Evolutionary conservation across 1,140 invertebrate species (phyloP).

Genomic region (Trichonephila clavipes): DNA sequence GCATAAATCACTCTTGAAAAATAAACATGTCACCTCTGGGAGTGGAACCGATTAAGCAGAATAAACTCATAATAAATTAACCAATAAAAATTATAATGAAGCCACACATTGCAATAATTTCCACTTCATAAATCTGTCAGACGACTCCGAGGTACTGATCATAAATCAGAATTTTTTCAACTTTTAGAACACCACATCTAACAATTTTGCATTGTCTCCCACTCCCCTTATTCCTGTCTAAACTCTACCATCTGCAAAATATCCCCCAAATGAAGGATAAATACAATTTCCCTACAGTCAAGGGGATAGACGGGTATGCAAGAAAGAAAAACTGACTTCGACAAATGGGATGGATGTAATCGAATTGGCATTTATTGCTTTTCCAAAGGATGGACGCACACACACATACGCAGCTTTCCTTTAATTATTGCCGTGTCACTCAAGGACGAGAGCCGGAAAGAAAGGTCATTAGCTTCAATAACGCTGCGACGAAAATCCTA

Average conservation of each 20-base stretch:
- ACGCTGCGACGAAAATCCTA: conserved; percentile 4
- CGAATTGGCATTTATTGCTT: conserved; percentile 66
- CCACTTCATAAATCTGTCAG: too few relatives aligned
- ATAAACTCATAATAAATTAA: too few relatives aligned
- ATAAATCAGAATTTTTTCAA: too few relatives aligned
- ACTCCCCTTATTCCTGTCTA: neutral
- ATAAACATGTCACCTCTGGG: too few relatives aligned
- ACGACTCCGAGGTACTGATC: too few relatives aligned
- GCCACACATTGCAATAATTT: too few relatives aligned
- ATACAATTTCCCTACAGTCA: neutral
- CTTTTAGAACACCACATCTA: too few relatives aligned
- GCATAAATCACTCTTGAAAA: too few relatives aligned
- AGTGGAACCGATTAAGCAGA: too few relatives aligned
- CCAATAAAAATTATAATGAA: too few relatives aligned
- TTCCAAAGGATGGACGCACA: neutral
- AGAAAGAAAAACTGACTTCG: neutral
- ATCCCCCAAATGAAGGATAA: neutral
- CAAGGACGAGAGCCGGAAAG: conserved; percentile 11
- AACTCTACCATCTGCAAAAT: neutral
- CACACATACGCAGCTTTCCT: neutral
- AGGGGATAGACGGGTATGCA: neutral
- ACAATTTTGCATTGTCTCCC: too few relatives aligned
- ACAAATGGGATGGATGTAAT: conserved; percentile 31
- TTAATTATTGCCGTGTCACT: conserved; percentile 56
- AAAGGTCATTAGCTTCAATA: conserved; percentile 58